Evolutionary conservation across 2,888 invertebrate species (phyloP).

Genomic region (Timandra comae): DNA sequence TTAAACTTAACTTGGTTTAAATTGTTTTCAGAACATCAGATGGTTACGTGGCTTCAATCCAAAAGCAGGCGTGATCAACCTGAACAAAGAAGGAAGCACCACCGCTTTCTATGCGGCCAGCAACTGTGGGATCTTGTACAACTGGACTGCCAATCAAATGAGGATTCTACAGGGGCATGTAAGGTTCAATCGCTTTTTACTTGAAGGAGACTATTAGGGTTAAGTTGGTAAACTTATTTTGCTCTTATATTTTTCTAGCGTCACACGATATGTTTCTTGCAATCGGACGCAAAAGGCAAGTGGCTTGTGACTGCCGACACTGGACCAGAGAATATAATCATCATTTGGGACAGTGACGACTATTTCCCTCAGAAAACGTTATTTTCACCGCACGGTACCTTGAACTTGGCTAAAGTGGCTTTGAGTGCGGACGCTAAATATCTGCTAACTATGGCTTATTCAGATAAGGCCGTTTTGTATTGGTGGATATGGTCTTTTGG

Average conservation of each 20-base stretch:
- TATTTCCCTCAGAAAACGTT: constrained; percentile 71
- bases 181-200: constrained; percentile 37
- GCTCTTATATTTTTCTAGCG: constrained; percentile 47
- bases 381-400: constrained; percentile 68
- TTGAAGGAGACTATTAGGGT: too few species aligned
- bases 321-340: constrained; percentile 73
- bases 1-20: too few species aligned
- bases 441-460: constrained; percentile 73
- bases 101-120: constrained; percentile 79
- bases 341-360: constrained; percentile 75
- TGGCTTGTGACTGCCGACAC: constrained; percentile 79
- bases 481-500: constrained; percentile 81
- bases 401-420: constrained; percentile 50
- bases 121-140: constrained; percentile 79
- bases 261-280: constrained; percentile 66
- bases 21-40: constrained; percentile 62
- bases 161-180: constrained; percentile 82
- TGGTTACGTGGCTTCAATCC: constrained; percentile 81
- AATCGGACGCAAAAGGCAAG: constrained; percentile 65
- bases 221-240: too few species aligned
- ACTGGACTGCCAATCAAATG: constrained; percentile 78
- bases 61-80: constrained; percentile 76
- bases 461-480: constrained; percentile 56
- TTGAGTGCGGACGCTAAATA: constrained; percentile 77
- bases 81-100: constrained; percentile 70